Base-by-base conservation (phyloP, 2,797 vertebrate species). In the Chrysolophus pictus region DNA sequence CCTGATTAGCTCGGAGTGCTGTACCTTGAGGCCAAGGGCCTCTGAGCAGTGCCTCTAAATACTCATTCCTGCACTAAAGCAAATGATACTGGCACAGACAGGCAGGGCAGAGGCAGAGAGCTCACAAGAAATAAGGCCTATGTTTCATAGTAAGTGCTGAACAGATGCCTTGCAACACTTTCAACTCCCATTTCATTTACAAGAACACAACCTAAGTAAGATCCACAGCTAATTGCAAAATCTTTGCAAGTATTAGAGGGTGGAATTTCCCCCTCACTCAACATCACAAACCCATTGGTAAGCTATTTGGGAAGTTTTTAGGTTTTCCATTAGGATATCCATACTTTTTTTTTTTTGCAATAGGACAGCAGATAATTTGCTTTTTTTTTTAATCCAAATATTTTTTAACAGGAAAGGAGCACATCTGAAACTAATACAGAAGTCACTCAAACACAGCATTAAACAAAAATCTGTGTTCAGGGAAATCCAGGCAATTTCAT, bases 381-480 rank as follows among this genome's bases (percentile, higher is more conserved):
- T 28, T 51, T 51, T 51, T 14, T 13, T 51, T 51, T 51, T 24
- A 60, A 93, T 49, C 80, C 39, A 35, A 89, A 64, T 37, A 69
- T 44, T 90, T 31, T 91, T 82, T 71, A 71, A 84, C 82, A 95
- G 92, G 93, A 95, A 55, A 93, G 67, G 60, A 69, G 83, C 74
- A 96, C 83, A 96, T 91, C 80, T 95, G 93, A 96, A 94, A 95
- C 83, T 79, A 94, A 96, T 94, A 90, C 1, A 91, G 80, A 91
- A 91, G 35, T 24, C 55, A 33, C 26, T 49, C 51, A 86, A 94
- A 93, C 68, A 89, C 63, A 73, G 69, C 23, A 55, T 49, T 95
- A 91, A 94, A 92, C 76, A 95, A 92, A 78, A 94, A 95, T 42
- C 49, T 80, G 79, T 37, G 39, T 23, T 67, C 49, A 31, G 5